Base-by-base conservation (phyloP, 2,888 invertebrate species). In the Synergus gifuensis region DNA sequence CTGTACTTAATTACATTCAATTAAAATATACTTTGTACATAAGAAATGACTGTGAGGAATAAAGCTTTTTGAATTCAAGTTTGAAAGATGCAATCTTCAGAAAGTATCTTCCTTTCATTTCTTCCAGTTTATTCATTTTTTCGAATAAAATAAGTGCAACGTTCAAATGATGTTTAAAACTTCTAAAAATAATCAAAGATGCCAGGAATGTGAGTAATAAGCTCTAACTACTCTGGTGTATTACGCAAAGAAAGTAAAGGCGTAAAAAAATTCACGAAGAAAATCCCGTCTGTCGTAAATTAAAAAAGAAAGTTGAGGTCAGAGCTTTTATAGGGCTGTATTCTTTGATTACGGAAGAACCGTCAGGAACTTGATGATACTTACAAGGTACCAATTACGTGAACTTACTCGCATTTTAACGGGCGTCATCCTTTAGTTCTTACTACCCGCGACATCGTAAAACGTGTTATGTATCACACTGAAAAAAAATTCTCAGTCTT, bases 271-370 rank as follows among this genome's bases (percentile, higher is more conserved):
- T 67, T 67, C 67, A 2, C 7, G 4, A 28, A 18, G 67, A 67
- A 67, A 67, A 46, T 8, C 46, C 12, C 14, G 44, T 11, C 22
- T 44, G 46, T 67, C 67, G 67, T 46, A 46, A 67, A 44, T 67
- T 46, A 67, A 46, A 44, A 67, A 67, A 67, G 67, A 67, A 67
- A 67, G 67, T 67, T 67, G 67, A 67, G 22, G 67, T 67, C 46
- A 67, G 14, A 18, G 42, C 14, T 67, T 64, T 67, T 67, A 67
- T 67, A 67, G 67, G 46, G 44, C 44, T 14, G 42, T 67, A 67
- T 46, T 46, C 46, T 46, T 14, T 46, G 67, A 67, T 67, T 67
- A 22, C 67, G 46, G 67, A 67, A 46, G 46, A 67, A 67, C 22
- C n/a, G n/a, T 46, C 14, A 44, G 2, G 22, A 7, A 67, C 22